Percentiles rank a stretch among this genome's conserved stretches.
These are phyloP conservation scores for Creontiades dilutus DNA, from an alignment of 2,888 invertebrate genomes.

Conservation along the genomic window DNA sequence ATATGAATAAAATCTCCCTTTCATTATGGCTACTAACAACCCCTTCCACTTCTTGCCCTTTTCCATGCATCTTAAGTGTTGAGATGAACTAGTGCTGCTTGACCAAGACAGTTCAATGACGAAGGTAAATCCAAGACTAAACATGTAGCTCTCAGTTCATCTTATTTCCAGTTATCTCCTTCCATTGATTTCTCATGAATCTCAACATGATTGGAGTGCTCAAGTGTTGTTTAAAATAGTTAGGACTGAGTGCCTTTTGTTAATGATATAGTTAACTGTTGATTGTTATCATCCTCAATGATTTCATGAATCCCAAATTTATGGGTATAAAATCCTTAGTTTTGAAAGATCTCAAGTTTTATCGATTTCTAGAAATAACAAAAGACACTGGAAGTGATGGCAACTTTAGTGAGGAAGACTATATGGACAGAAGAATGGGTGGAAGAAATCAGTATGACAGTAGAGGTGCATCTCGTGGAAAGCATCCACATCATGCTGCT, in stretches of 20 bases:
- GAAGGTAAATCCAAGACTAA: no score
- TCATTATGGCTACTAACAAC: no score
- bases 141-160: no score
- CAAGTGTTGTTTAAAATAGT: not conserved
- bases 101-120: no score
- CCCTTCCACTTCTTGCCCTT: no score
- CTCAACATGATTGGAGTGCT: no score
- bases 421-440: conserved; percentile 79
- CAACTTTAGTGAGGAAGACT: conserved; percentile 86
- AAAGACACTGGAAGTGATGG: conserved; percentile 87
- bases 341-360: conserved; percentile 70
- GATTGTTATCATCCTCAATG: not conserved
- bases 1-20: no score
- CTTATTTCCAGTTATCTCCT: no score
- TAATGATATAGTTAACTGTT: not conserved
- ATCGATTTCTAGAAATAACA: conserved; percentile 84
- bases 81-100: no score
- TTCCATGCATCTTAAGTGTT: no score
- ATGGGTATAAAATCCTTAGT: conserved; percentile 2
- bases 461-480: conserved; percentile 76
- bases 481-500: conserved; percentile 77
- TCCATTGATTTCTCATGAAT: no score
- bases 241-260: not conserved
- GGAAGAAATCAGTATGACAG: conserved; percentile 77
- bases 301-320: not conserved